Conservation (phyloP, 2,888 invertebrate species). For the Noctua janthe region DNA sequence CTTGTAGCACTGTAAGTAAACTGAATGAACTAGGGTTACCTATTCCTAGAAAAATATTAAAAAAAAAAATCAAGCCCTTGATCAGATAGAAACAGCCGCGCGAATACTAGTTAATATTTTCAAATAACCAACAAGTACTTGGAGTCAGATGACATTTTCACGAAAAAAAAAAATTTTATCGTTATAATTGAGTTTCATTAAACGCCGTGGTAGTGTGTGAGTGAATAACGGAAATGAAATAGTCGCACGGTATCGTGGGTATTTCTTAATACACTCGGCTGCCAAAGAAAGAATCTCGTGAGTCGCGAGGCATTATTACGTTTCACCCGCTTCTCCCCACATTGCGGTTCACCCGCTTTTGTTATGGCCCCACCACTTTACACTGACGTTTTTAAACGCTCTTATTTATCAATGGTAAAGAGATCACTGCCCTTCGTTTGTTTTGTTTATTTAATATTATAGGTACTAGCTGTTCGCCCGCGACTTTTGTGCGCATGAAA, state of each 20-base stretch:
- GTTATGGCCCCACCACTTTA: slow-evolving; percentile 66
- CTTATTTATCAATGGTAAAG: slow-evolving; percentile 57
- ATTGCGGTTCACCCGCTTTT: slow-evolving; percentile 67
- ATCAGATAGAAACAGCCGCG: not conserved
- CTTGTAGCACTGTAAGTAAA: not conserved
- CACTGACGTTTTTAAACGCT: slow-evolving; percentile 62
- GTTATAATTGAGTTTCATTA: slow-evolving; percentile 50
- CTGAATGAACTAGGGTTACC: not conserved
- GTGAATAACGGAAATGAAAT: slow-evolving; percentile 73
- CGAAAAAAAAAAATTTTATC: slow-evolving; percentile 19
- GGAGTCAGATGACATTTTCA: not conserved
- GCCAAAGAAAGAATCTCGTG: slow-evolving; percentile 75
- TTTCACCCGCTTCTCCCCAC: slow-evolving; percentile 68
- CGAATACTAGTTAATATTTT: not conserved
- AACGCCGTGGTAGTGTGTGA: slow-evolving; percentile 44
- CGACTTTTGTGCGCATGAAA: not conserved
- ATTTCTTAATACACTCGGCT: slow-evolving; percentile 77
- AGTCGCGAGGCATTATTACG: slow-evolving; percentile 73
- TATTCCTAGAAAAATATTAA: not conserved
- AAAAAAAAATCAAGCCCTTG: not conserved
- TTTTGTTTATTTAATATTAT: slow-evolving; percentile 33
- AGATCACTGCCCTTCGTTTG: slow-evolving; percentile 48
- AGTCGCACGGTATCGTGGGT: slow-evolving; percentile 70
- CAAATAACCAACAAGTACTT: not conserved
- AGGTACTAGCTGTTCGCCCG: not conserved